Evolutionary conservation across 1,140 invertebrate species (phyloP), one percentile per base, ranked within the genome.

Genomic region (Helicorthomorpha holstii): DNA sequence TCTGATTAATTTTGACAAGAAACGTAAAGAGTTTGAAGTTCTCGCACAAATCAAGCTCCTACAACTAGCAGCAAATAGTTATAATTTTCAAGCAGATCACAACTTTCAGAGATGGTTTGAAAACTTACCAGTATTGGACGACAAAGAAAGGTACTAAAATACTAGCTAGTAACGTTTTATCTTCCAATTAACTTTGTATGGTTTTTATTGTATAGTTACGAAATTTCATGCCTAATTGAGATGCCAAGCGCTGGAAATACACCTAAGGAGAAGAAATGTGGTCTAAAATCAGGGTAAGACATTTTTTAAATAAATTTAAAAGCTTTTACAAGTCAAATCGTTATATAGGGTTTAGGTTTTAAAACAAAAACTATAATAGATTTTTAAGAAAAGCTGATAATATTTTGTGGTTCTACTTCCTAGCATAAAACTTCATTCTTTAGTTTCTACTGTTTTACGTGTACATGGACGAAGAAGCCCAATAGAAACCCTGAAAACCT

Each of bases 1-100:
- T 54, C 71, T 98, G 1, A 95, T 98, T 34, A 99, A 99, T 69
- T 98, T 99, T 67, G 94, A 98, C 65, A 98, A 99, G 69, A 78
- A 87, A 54, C 70, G 93, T 54, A 97, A 97, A 72, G 95, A 99
- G 70, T 99, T 98, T 69, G 95, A 99, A 71, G 88, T 98, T 42
- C 71, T 99, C 27, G 95, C 95, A 0, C 93, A 83, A 66, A 93
- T 98, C 45, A 88, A 94, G 66, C 69, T 98, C 49, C 72, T 97
- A 3, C 95, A 98, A 69, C 89, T 90, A 12, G 90, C 95, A n/a
- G 92, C 94, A 0, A 93, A 95, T 66, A 89, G 91, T 1, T 98
- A 98, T 64, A 81, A 85, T 61, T 79, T 98, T 55, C 75, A 75
- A 21, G 75, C 78, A 47, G 89, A 96, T 67, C 69, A 79, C 0